Conservation (phyloP, 2,888 invertebrate genomes). For the Horisme vitalbata region DNA sequence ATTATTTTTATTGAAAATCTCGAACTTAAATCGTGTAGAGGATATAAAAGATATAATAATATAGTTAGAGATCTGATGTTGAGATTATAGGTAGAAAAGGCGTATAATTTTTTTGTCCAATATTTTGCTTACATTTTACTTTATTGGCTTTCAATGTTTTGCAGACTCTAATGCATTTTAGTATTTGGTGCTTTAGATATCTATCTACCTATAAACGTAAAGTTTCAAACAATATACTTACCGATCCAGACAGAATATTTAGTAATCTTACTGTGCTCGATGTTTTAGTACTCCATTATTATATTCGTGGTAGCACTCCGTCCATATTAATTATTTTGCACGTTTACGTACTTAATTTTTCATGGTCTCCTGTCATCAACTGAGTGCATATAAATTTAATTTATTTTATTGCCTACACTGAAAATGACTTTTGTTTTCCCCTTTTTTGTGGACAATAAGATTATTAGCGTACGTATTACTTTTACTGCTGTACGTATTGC, state of each 20-base stretch:
- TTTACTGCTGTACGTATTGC: too few relatives aligned
- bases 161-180: conserved; percentile 24
- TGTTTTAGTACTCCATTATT: conserved; percentile 29
- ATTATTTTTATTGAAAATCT: conserved; percentile 68
- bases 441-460: too few relatives aligned
- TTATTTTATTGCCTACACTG: not conserved
- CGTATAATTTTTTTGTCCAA: conserved; percentile 32
- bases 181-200: conserved; percentile 43
- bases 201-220: not conserved
- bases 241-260: too few relatives aligned
- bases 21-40: conserved; percentile 42
- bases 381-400: conserved; percentile 25
- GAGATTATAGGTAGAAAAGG: conserved; percentile 69
- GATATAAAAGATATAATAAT: conserved; percentile 47
- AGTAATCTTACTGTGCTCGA: not conserved
- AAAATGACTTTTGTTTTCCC: not conserved
- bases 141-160: conserved; percentile 7
- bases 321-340: conserved; percentile 64
- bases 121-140: too few relatives aligned
- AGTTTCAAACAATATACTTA: not conserved
- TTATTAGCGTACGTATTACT: too few relatives aligned
- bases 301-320: conserved; percentile 68
- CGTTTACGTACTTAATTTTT: conserved; percentile 76
- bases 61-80: conserved; percentile 75
- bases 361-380: conserved; percentile 47